These are phyloP conservation scores for Barnardius zonarius DNA, from an alignment of 2,113 vertebrate species.

Conservation along the genomic window DNA sequence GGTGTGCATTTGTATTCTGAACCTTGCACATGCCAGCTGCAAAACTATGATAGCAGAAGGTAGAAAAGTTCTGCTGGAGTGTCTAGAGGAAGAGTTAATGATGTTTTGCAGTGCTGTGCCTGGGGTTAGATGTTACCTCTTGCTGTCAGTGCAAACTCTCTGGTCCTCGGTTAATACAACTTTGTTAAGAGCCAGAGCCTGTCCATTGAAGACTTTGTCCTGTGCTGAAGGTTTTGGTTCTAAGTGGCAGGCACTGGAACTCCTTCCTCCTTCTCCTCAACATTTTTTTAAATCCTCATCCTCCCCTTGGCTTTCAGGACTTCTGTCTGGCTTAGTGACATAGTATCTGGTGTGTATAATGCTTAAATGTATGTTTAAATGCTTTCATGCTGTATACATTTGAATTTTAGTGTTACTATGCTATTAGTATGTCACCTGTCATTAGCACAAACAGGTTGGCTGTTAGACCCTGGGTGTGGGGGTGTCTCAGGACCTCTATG, in stretches of 20 bases:
- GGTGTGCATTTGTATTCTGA: fast-evolving
- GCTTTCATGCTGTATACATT: neutral
- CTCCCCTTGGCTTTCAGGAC: neutral
- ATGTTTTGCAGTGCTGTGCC: neutral
- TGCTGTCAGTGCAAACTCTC: neutral
- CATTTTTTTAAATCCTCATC: neutral
- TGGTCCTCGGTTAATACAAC: neutral
- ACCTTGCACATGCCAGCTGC: fast-evolving
- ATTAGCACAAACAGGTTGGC: neutral
- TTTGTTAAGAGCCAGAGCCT: neutral
- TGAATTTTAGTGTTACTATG: neutral
- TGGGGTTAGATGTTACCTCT: neutral
- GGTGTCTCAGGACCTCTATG: fast-evolving
- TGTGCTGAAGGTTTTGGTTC: neutral
- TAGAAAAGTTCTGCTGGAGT: neutral
- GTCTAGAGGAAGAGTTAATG: neutral
- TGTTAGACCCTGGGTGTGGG: fast-evolving
- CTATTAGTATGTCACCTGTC: neutral
- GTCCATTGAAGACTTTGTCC: neutral
- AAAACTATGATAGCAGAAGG: neutral
- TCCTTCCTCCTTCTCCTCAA: neutral
- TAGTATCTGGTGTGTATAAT: neutral
- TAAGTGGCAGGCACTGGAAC: neutral
- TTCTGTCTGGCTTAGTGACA: neutral
- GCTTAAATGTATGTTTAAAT: neutral